These are phyloP conservation scores for Trachymyrmex cornetzi DNA, from an alignment of 1,140 invertebrate genomes.

Conservation along the genomic window DNA sequence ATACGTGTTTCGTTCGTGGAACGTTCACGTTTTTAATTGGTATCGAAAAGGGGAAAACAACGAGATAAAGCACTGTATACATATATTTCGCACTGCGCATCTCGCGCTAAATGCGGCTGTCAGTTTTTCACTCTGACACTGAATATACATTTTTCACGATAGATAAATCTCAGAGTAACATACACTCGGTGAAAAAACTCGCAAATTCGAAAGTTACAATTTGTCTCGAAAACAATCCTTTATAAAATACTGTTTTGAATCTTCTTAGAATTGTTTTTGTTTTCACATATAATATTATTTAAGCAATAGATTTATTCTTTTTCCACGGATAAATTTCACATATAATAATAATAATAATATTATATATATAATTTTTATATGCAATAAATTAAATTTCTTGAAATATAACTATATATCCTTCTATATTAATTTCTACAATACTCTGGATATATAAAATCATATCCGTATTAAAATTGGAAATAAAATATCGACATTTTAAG, in stretches of 20 bases:
- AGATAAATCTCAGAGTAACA: conserved; percentile 23
- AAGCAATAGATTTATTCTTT: neutral
- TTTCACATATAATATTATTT: neutral
- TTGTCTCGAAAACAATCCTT: conserved; percentile 32
- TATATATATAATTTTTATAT: neutral
- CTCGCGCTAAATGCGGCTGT: conserved; percentile 46
- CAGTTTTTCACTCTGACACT: conserved; percentile 50
- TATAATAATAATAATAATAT: neutral
- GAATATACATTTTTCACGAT: conserved; percentile 42
- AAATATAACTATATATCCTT: neutral
- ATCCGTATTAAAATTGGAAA: neutral
- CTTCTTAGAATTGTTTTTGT: neutral
- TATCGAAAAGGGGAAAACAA: conserved; percentile 51
- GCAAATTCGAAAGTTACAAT: conserved; percentile 28
- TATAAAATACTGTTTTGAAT: conserved; percentile 14
- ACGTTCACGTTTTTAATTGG: conserved; percentile 53
- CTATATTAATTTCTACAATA: conserved; percentile 7
- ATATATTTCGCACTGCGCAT: conserved; percentile 34
- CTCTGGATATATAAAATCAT: neutral
- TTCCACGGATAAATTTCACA: neutral
- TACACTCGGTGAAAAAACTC: neutral
- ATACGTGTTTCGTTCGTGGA: conserved; percentile 19
- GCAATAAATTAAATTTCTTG: neutral
- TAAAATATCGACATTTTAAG: neutral
- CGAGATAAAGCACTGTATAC: conserved; percentile 21